Evolutionary conservation across 2,113 vertebrate genomes (phyloP).

Genomic region (Ageneiosus marmoratus): DNA sequence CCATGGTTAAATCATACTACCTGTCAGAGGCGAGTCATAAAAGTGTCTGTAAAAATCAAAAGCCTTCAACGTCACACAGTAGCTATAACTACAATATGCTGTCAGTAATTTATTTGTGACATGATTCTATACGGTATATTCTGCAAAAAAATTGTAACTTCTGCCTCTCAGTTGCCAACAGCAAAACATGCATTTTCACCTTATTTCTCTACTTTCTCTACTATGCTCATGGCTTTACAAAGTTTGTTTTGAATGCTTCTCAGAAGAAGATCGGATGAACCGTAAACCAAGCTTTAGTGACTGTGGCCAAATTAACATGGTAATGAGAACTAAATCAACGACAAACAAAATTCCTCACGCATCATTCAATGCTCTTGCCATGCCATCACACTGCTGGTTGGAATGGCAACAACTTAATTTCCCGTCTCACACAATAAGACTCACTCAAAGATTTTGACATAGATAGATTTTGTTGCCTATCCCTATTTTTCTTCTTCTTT

Average conservation of each 20-base stretch:
- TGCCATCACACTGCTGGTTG: neutral
- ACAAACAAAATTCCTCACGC: neutral
- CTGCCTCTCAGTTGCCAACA: neutral
- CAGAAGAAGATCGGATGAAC: neutral
- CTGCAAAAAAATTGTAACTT: neutral
- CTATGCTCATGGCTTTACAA: neutral
- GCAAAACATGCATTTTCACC: neutral
- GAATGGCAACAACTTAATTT: conserved; percentile 9
- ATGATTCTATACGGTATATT: neutral
- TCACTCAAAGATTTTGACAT: neutral
- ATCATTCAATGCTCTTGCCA: neutral
- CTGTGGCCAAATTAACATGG: neutral
- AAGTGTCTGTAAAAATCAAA: neutral
- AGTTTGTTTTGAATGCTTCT: neutral
- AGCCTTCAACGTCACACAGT: neutral
- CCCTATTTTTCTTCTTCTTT: neutral
- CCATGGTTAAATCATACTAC: neutral
- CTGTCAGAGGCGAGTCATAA: neutral
- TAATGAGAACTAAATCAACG: neutral
- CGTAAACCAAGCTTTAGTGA: conserved; percentile 12
- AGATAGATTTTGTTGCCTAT: neutral
- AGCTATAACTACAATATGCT: neutral
- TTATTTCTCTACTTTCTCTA: neutral
- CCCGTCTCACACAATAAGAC: neutral
- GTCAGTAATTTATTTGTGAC: neutral